Conservation (phyloP, 2,888 invertebrate species). For the Drosophila picticornis region DNA sequence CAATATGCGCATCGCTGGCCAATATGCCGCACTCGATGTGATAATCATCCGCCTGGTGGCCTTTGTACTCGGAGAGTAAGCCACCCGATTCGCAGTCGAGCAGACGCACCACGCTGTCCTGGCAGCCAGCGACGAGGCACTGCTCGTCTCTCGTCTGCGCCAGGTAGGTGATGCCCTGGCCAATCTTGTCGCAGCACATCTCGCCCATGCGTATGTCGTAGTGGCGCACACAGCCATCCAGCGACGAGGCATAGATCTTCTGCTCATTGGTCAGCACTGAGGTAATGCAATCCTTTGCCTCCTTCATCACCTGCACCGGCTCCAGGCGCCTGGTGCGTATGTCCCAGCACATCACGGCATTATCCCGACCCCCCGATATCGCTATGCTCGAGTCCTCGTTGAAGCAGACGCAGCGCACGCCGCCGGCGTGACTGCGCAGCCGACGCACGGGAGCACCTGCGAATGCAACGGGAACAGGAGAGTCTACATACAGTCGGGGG, state of each 20-base stretch:
- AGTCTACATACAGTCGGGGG: not conserved
- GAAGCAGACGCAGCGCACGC: constrained; percentile 91
- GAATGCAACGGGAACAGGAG: not conserved
- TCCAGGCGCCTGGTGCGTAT: constrained; percentile 88
- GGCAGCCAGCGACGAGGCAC: constrained; percentile 93
- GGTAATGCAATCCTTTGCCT: constrained; percentile 96
- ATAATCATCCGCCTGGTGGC: constrained; percentile 93
- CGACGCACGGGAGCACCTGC: constrained; percentile 91
- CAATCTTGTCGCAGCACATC: constrained; percentile 93
- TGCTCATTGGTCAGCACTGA: constrained; percentile 92
- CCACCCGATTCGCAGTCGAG: constrained; percentile 95
- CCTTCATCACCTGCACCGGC: constrained; percentile 93
- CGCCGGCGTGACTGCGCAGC: constrained; percentile 94
- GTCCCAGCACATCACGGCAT: constrained; percentile 97
- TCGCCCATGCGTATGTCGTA: constrained; percentile 97
- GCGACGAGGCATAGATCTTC: constrained; percentile 95
- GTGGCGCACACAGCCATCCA: constrained; percentile 93
- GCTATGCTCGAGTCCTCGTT: constrained; percentile 98
- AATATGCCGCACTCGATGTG: constrained; percentile 95
- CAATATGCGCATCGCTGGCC: constrained; percentile 92
- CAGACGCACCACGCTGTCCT: constrained; percentile 92
- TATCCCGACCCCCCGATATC: constrained; percentile 97
- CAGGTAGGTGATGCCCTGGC: constrained; percentile 91
- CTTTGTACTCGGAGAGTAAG: constrained; percentile 91
- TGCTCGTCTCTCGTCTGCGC: constrained; percentile 96